Evolutionary conservation across 2,113 vertebrate genomes (phyloP), one percentile per base, ranked within the genome.

Genomic region (Polyodon spathula): DNA sequence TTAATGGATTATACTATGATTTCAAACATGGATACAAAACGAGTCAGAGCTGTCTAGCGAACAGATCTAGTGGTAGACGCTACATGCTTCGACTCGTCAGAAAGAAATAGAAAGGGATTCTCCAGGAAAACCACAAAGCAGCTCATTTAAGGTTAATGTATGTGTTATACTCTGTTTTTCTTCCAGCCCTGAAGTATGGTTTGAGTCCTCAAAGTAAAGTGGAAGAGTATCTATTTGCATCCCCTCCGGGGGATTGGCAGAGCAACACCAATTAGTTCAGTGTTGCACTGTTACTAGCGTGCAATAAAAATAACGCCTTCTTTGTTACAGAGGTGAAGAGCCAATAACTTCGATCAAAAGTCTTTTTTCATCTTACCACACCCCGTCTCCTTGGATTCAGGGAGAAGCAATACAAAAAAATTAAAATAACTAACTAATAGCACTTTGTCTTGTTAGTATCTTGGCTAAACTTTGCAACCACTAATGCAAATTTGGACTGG

Each of bases 301-400:
- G 89, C 92, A 94, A 94, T 95, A 95, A 93, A 95, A 94, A 95
- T 87, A 92, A 80, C 87, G 90, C 88, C 94, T 96, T 96, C 92
- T 93, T 87, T 76, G 85, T 90, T 84, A 86, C 88, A 86, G 65
- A 81, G 86, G 85, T 83, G 82, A 90, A 88, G 82, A 89, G 88
- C 87, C 89, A 88, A 94, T 93, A 89, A 92, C 95, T 97, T 97
- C 96, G 94, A 97, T 96, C 93, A 95, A 90, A 71, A 84, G 52
- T 53, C 41, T 38, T 88, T 89, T 87, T 88, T 91, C 85, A 94
- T 93, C 89, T 88, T 80, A 86, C 89, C 88, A 87, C 92, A 79
- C 91, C 93, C 79, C 86, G 65, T 93, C 91, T 93, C 85, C 89
- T 85, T 86, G 85, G 84, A 86, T 88, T 89, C 85, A 84, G 87